Evolutionary conservation across 2,113 vertebrate genomes (phyloP).

Genomic region (Chascanopsetta lugubris): DNA sequence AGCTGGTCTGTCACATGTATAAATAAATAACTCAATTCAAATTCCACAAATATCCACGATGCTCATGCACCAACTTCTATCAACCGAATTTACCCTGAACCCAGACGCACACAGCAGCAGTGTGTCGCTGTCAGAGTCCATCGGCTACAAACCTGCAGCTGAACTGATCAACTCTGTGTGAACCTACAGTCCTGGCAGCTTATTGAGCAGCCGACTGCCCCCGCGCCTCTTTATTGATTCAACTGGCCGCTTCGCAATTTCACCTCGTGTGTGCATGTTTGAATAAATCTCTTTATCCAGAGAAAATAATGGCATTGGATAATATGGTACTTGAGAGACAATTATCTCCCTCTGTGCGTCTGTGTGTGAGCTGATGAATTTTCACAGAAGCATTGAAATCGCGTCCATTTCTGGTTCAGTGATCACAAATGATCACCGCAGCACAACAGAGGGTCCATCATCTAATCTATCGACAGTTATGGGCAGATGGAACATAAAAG

Average conservation of each 20-base stretch:
- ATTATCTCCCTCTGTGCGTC: background rate
- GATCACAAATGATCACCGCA: slow-evolving; percentile 35
- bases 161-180: slow-evolving; percentile 28
- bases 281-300: slow-evolving; percentile 8
- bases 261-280: background rate
- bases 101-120: background rate
- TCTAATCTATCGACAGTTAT: slow-evolving; percentile 49
- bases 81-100: no score
- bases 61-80: no score
- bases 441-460: slow-evolving; percentile 39
- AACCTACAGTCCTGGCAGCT: slow-evolving; percentile 8
- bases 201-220: slow-evolving; percentile 34
- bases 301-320: slow-evolving; percentile 25
- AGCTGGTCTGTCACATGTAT: background rate
- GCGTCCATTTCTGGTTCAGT: slow-evolving; percentile 27
- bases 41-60: background rate
- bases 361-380: background rate
- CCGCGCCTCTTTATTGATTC: slow-evolving; percentile 36
- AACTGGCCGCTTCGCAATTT: background rate
- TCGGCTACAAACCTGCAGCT: slow-evolving; percentile 6
- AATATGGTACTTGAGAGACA: slow-evolving; percentile 1
- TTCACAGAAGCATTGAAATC: slow-evolving; percentile 46
- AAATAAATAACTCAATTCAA: background rate
- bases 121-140: slow-evolving; percentile 8
- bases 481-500: slow-evolving; percentile 59